Evolutionary conservation across 2,797 vertebrate genomes (phyloP).

Genomic region (Gobionotothen gibberifrons): DNA sequence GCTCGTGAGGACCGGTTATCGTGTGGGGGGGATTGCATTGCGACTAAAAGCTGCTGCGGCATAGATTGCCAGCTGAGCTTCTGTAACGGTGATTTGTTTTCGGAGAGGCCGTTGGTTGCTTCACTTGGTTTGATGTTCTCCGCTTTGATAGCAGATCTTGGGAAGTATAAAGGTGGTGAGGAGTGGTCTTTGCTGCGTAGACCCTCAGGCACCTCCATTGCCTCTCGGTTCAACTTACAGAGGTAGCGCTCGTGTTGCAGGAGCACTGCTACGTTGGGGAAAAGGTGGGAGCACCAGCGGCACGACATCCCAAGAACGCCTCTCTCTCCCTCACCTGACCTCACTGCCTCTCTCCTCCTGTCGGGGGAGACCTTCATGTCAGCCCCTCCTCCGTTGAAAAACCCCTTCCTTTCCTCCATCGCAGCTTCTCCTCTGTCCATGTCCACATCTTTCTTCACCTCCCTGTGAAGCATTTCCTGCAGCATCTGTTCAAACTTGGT

Average conservation of each 20-base stretch:
- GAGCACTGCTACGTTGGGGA: constrained; percentile 78
- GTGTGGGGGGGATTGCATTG: constrained; percentile 75
- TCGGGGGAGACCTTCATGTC: constrained; percentile 63
- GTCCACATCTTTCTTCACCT: constrained; percentile 68
- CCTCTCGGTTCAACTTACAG: constrained; percentile 77
- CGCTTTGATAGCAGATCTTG: constrained; percentile 48
- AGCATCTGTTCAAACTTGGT: constrained; percentile 84
- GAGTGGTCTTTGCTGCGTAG: constrained; percentile 58
- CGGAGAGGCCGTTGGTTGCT: constrained; percentile 67
- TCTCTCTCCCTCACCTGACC: constrained; percentile 50
- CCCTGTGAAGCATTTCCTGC: constrained; percentile 83
- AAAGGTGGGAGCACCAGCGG: constrained; percentile 81
- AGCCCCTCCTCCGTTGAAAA: constrained; percentile 51
- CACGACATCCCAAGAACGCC: constrained; percentile 67
- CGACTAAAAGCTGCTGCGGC: constrained; percentile 78
- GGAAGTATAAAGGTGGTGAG: constrained; percentile 62
- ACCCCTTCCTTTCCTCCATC: constrained; percentile 44
- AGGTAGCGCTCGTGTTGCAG: constrained; percentile 84
- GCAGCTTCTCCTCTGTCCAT: constrained; percentile 34
- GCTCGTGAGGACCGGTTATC: constrained; percentile 58
- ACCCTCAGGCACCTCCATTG: constrained; percentile 56
- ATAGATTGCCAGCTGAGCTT: constrained; percentile 78
- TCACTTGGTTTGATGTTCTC: constrained; percentile 64
- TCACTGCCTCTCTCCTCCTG: constrained; percentile 34
- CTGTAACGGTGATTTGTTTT: constrained; percentile 72